Evolutionary conservation across 1,140 invertebrate genomes (phyloP).

Genomic region (Pachypsylla venusta): DNA sequence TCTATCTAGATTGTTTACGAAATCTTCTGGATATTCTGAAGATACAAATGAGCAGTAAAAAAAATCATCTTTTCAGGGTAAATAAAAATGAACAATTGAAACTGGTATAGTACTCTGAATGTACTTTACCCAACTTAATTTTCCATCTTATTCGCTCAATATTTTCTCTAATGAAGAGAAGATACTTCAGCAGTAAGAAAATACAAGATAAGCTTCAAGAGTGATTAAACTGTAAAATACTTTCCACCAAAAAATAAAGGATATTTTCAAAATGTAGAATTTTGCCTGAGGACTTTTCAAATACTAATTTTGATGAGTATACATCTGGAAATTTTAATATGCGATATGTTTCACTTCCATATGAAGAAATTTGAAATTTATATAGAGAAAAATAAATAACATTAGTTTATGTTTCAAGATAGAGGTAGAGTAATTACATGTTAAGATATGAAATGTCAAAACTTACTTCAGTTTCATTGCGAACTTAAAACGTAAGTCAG

Average conservation of each 20-base stretch:
- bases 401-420: too few relatives aligned
- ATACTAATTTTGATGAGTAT: not conserved
- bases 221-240: not conserved
- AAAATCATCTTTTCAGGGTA: too few relatives aligned
- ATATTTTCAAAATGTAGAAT: not conserved
- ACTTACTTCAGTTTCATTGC: too few relatives aligned
- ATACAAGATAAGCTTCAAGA: not conserved
- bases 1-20: too few relatives aligned
- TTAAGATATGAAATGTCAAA: too few relatives aligned
- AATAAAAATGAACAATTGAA: too few relatives aligned
- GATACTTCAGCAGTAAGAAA: not conserved
- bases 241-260: not conserved
- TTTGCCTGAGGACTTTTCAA: not conserved
- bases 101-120: not conserved
- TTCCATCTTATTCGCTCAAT: conserved; percentile 5
- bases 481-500: too few relatives aligned
- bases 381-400: too few relatives aligned
- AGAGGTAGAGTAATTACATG: too few relatives aligned
- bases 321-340: too few relatives aligned
- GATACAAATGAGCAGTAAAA: too few relatives aligned
- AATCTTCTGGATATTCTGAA: too few relatives aligned
- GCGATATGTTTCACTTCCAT: conserved; percentile 5
- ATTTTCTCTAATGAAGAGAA: conserved; percentile 7
- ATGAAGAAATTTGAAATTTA: not conserved
- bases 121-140: not conserved